A percentile compares a stretch with the other conserved stretches of the same genome.
These are phyloP conservation scores for Lepidocolaptes lacrymiger DNA, from an alignment of 2,797 vertebrate species.

Conservation along the genomic window DNA sequence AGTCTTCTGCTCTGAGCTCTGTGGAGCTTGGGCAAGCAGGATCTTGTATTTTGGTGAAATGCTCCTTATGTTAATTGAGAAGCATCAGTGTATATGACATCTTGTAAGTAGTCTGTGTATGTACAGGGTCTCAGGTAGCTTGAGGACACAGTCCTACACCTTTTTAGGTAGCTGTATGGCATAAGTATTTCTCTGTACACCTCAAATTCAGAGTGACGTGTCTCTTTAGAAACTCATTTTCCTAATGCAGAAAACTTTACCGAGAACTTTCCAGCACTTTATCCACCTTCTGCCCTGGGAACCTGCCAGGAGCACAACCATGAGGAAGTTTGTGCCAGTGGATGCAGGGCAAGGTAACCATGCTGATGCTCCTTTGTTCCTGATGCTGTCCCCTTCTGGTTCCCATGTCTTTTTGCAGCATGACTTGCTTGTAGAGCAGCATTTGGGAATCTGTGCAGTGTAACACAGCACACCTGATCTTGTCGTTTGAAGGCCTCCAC, in stretches of 20 bases:
- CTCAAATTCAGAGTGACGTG: not conserved
- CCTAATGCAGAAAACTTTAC: not conserved
- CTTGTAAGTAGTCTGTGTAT: not conserved
- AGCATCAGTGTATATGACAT: not conserved
- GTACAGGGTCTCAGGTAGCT: accelerated
- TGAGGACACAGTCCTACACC: accelerated
- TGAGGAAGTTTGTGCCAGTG: not conserved
- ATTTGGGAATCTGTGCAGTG: not conserved
- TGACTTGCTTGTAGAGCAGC: not conserved
- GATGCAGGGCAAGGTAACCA: accelerated
- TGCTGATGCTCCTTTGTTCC: not conserved
- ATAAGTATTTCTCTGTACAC: not conserved
- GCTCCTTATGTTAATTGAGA: not conserved
- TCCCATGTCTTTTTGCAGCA: accelerated
- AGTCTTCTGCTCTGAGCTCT: not conserved
- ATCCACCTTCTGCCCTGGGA: not conserved
- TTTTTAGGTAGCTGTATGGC: not conserved
- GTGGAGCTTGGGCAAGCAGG: not conserved
- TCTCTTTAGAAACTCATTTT: not conserved
- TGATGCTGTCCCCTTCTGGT: not conserved
- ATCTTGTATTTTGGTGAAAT: not conserved
- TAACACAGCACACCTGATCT: not conserved
- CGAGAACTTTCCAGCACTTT: not conserved
- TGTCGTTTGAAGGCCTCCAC: not conserved
- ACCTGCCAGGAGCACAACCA: not conserved